Conservation (phyloP, 2,888 invertebrate genomes). For the Microctonus hyperodae region DNA sequence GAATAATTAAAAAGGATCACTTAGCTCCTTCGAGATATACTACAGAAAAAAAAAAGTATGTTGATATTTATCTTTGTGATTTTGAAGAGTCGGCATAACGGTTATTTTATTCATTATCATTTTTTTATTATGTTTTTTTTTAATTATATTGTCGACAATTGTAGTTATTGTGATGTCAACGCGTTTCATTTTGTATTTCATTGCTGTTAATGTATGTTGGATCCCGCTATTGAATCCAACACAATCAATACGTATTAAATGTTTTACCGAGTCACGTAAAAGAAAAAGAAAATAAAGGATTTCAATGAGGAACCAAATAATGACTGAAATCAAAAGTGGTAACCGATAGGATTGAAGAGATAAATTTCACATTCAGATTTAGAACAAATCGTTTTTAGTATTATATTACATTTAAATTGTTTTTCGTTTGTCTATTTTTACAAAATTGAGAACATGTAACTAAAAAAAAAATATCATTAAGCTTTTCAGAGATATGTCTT, state of each 20-base stretch:
- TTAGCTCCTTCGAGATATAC: no score
- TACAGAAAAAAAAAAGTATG: background rate
- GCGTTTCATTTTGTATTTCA: background rate
- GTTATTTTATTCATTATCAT: no score
- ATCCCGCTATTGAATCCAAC: background rate
- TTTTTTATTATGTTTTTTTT: no score
- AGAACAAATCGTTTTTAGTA: constrained; percentile 21
- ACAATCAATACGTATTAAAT: background rate
- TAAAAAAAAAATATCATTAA: constrained; percentile 29
- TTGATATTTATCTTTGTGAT: background rate
- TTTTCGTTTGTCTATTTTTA: constrained; percentile 37
- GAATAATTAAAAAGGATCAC: constrained; percentile 13
- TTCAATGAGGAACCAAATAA: constrained; percentile 51
- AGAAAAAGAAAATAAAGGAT: background rate
- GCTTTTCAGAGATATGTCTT: constrained; percentile 16
- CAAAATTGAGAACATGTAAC: constrained; percentile 39
- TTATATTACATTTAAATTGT: constrained; percentile 29
- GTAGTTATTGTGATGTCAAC: background rate
- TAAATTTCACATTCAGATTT: constrained; percentile 28
- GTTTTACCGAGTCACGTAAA: background rate
- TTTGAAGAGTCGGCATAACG: no score
- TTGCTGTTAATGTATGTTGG: background rate
- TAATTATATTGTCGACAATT: background rate
- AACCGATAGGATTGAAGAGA: constrained; percentile 35
- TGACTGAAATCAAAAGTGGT: constrained; percentile 49